Percentiles rank a stretch among this genome's conserved stretches.
Evolutionary conservation across 2,113 vertebrate species (phyloP).

Genomic region (Toxostoma redivivum): DNA sequence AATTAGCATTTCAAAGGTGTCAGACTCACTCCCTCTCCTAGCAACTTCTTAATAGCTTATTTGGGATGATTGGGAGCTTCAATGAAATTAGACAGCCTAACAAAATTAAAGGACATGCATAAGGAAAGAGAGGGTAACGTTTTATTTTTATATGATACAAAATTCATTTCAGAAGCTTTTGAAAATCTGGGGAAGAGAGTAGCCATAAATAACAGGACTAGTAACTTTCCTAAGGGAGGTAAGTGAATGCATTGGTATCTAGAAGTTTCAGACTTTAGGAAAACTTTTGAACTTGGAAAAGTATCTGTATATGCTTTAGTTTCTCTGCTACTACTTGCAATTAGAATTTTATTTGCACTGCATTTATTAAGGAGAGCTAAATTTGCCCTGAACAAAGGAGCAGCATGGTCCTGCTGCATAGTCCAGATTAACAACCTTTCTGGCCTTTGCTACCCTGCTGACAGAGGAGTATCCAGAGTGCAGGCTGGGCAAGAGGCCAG

Average conservation of each 20-base stretch:
- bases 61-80: background rate
- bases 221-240: background rate
- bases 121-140: background rate
- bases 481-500: background rate
- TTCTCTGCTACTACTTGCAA: background rate
- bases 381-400: background rate
- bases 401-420: rapidly evolving
- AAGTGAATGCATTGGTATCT: rapidly evolving
- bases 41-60: background rate
- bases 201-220: background rate
- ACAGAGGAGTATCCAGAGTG: rapidly evolving
- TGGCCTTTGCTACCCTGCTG: background rate
- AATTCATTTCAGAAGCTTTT: background rate
- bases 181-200: background rate
- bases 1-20: slow-evolving; percentile 57
- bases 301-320: background rate
- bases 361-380: background rate
- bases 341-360: background rate
- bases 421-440: background rate
- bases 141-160: background rate
- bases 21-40: background rate
- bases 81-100: background rate
- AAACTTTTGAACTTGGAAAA: background rate
- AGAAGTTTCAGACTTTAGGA: background rate
- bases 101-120: background rate